Evolutionary conservation across 2,888 invertebrate genomes (phyloP).

Genomic region (Stegana nigrithorax): DNA sequence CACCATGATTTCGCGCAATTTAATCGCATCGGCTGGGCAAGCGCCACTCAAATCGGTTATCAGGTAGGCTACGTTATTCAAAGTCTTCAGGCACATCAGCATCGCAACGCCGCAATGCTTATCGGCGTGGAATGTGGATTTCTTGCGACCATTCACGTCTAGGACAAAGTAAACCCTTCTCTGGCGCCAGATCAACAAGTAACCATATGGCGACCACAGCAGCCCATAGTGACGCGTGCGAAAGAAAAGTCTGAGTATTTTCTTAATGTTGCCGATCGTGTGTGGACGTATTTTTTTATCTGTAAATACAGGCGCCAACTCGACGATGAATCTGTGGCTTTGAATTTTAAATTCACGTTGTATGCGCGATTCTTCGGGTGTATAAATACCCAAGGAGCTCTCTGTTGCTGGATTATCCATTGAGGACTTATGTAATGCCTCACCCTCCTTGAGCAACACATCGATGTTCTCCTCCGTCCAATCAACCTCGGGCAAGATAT

Average conservation of each 20-base stretch:
- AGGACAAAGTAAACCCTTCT: slow-evolving; percentile 54
- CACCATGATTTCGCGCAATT: slow-evolving; percentile 53
- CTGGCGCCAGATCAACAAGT: slow-evolving; percentile 59
- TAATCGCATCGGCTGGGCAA: slow-evolving; percentile 37
- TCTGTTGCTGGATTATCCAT: neutral
- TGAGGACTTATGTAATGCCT: neutral
- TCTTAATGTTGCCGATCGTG: too few relatives aligned
- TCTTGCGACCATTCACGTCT: slow-evolving; percentile 52
- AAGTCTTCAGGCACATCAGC: slow-evolving; percentile 49
- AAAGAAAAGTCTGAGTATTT: slow-evolving; percentile 50
- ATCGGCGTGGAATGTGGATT: neutral
- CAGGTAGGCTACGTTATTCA: slow-evolving; percentile 54
- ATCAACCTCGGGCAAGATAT: slow-evolving; percentile 58
- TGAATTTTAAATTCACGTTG: slow-evolving; percentile 33
- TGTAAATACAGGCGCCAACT: slow-evolving; percentile 31
- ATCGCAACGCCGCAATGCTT: slow-evolving; percentile 47
- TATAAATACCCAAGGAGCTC: neutral
- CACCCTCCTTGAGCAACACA: slow-evolving; percentile 53
- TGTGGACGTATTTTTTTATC: too few relatives aligned
- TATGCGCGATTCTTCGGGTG: neutral
- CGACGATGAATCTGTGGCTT: slow-evolving; percentile 54
- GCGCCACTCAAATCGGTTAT: slow-evolving; percentile 45
- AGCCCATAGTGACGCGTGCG: slow-evolving; percentile 50
- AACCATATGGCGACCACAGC: slow-evolving; percentile 42
- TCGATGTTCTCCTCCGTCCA: slow-evolving; percentile 58